A percentile compares a stretch with the other conserved stretches of the same genome.
Evolutionary conservation across 2,113 vertebrate genomes (phyloP).

Genomic region (Brienomyrus longianalis): DNA sequence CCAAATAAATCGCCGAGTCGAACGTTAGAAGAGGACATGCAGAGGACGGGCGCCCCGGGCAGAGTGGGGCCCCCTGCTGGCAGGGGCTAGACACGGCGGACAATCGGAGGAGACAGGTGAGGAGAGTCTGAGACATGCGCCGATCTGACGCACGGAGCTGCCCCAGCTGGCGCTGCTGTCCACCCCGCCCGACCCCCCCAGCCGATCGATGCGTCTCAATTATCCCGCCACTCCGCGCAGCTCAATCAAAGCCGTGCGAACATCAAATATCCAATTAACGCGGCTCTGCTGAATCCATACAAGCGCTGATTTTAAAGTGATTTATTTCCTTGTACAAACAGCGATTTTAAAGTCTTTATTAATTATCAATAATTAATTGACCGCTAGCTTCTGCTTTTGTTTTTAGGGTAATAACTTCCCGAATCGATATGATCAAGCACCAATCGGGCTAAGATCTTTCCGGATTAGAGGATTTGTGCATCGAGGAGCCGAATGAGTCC

Average conservation of each 20-base stretch:
- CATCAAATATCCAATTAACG: neutral
- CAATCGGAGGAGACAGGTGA: neutral
- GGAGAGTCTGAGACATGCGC: neutral
- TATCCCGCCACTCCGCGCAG: neutral
- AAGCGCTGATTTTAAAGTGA: neutral
- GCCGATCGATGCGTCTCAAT: slow-evolving; percentile 9
- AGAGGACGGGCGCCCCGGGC: neutral
- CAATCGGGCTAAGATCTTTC: neutral
- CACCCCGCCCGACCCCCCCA: neutral
- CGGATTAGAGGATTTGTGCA: neutral
- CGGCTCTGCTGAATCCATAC: neutral
- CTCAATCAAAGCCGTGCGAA: neutral
- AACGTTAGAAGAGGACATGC: neutral
- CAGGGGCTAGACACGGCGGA: neutral
- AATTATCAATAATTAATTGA: neutral
- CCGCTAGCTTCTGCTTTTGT: neutral
- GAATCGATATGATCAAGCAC: neutral
- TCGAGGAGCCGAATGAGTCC: neutral
- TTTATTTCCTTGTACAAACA: neutral
- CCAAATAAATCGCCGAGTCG: neutral
- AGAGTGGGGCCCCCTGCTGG: neutral
- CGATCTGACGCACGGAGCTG: neutral
- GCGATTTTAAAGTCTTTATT: neutral
- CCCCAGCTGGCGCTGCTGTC: neutral
- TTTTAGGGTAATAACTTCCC: neutral